Evolutionary conservation across 2,888 invertebrate genomes (phyloP), one percentile per base, ranked within the genome.

Genomic region (Ichneumoninae sp.): DNA sequence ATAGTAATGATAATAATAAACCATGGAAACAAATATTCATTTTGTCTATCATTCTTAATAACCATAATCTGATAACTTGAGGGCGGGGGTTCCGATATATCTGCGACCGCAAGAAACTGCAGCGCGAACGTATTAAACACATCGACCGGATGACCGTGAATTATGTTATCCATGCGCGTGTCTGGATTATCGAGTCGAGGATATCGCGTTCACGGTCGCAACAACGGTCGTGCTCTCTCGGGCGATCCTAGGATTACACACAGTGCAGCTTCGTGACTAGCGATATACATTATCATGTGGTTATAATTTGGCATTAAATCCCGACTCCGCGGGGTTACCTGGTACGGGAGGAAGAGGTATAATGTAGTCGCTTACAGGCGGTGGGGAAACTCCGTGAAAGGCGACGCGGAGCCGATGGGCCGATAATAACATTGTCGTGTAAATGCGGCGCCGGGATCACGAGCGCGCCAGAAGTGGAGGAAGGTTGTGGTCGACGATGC

Each of bases 401-500:
- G 30, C 44, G 33, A 16, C 22, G 3, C 44, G 3, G 60, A 19
- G 26, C 13, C 16, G 54, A 8, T 6, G 57, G 75, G 26, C 52
- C 44, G 44, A 47, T 47, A 79, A 71, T 65, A 66, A 54, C 6
- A 50, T 33, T 63, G 30, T 33, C 63, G 33, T 63, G 33, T 33
- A 57, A 33, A 16, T 30, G n/a, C 33, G 33, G n/a, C 30, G 50
- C 63, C 76, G 60, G 22, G 57, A 71, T 81, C 66, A 63, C 44
- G 60, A 81, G 40, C 26, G 16, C 65, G 73, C 76, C 87, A 74
- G 73, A 81, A 88, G 86, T 83, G 68, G 83, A 83, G 87, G 87
- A 89, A 89, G 87, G 87, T 89, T 85, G 44, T 47, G 88, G 88
- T 89, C 86, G 87, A 88, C 88, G 66, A 71, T 40, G 54, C 57